Conservation (phyloP, 2,888 invertebrate species). For the Zelleria hepariella region DNA sequence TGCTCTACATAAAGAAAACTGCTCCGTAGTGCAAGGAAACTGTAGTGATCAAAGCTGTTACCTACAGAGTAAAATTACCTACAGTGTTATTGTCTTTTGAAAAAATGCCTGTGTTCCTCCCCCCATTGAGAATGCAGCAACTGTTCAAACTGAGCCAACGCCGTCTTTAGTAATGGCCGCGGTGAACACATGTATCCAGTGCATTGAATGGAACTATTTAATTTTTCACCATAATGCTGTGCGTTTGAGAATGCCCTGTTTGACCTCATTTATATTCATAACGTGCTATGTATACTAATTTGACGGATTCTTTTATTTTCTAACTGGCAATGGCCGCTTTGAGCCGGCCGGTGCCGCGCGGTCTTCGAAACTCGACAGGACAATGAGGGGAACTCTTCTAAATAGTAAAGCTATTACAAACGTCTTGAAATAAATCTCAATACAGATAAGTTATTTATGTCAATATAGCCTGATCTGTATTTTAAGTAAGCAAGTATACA, state of each 20-base stretch:
- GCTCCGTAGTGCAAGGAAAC: neutral
- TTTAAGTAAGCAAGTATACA: no score
- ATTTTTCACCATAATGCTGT: slow-evolving; percentile 63
- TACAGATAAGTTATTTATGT: neutral
- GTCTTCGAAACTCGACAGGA: slow-evolving; percentile 6
- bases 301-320: slow-evolving; percentile 62
- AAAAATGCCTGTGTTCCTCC: slow-evolving; percentile 15
- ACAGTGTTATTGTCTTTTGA: neutral
- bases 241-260: slow-evolving; percentile 62
- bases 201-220: slow-evolving; percentile 67
- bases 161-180: slow-evolving; percentile 51
- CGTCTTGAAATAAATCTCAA: neutral
- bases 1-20: neutral
- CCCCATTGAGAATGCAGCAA: slow-evolving; percentile 41
- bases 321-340: slow-evolving; percentile 54
- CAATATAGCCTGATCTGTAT: no score
- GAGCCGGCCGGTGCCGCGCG: slow-evolving; percentile 44
- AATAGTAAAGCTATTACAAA: no score
- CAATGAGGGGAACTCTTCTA: neutral
- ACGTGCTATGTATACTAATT: slow-evolving; percentile 64
- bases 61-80: neutral
- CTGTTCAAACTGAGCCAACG: slow-evolving; percentile 61
- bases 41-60: neutral
- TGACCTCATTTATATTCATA: slow-evolving; percentile 69
- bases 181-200: slow-evolving; percentile 33